Evolutionary conservation across 2,888 invertebrate genomes (phyloP).

Genomic region (Phania funesta): DNA sequence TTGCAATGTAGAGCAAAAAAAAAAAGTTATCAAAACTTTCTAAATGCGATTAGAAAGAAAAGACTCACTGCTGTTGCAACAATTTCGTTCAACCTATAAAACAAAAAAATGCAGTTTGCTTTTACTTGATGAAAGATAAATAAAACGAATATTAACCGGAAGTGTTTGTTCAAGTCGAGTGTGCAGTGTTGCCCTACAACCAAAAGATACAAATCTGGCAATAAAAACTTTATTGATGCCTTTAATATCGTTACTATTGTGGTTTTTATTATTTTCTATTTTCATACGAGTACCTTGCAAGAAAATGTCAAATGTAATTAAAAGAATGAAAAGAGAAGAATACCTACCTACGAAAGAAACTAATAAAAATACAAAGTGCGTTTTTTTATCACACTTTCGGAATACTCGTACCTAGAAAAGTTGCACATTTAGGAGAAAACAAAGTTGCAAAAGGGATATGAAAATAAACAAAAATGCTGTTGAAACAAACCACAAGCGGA

Average conservation of each 20-base stretch:
- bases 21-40: conserved; percentile 33
- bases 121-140: background rate
- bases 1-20: background rate
- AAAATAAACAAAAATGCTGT: too few species aligned
- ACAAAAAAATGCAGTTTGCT: conserved; percentile 5
- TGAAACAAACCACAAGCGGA: too few species aligned
- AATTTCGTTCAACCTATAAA: conserved; percentile 9
- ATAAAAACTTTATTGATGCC: conserved; percentile 24
- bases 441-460: too few species aligned
- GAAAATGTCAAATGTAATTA: too few species aligned
- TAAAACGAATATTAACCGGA: background rate
- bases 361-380: too few species aligned
- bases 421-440: too few species aligned
- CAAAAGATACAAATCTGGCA: conserved; percentile 12
- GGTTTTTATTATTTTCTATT: background rate
- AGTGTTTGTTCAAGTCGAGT: background rate
- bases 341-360: background rate
- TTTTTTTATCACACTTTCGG: too few species aligned
- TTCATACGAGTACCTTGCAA: conserved; percentile 2
- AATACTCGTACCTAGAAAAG: too few species aligned
- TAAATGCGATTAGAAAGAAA: too few species aligned
- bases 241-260: conserved; percentile 8
- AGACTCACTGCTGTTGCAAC: background rate
- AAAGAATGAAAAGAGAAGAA: background rate
- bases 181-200: background rate